Evolutionary conservation across 2,888 invertebrate genomes (phyloP).

Genomic region (Dynastes grantii): DNA sequence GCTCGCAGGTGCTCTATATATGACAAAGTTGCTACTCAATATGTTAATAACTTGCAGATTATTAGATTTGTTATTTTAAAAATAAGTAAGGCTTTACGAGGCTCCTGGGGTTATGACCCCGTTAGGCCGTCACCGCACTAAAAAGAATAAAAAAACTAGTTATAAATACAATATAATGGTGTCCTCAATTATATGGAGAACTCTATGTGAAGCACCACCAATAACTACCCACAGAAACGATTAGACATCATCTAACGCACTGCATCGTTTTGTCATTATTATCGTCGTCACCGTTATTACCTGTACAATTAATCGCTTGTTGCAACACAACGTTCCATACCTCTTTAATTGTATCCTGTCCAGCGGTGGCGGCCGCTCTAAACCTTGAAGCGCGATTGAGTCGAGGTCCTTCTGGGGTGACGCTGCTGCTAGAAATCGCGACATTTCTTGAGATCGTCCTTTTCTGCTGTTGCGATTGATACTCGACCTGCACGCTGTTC

Average conservation of each 20-base stretch:
- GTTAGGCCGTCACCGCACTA: no score
- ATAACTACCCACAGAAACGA: constrained; percentile 19
- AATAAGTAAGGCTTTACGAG: no score
- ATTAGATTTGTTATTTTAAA: no score
- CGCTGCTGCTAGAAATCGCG: constrained; percentile 54
- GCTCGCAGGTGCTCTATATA: no score
- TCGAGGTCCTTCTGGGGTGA: constrained; percentile 72
- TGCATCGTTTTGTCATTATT: constrained; percentile 5
- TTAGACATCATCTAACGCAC: constrained; percentile 8
- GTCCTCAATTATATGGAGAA: no score
- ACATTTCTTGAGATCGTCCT: constrained; percentile 52
- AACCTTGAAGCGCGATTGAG: constrained; percentile 82
- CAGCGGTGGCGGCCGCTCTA: constrained; percentile 75
- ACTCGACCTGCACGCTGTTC: constrained; percentile 36
- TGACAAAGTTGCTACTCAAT: no score
- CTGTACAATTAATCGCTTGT: constrained; percentile 34
- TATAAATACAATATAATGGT: no score
- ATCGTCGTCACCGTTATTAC: constrained; percentile 30
- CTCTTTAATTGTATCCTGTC: constrained; percentile 50
- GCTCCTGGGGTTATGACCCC: no score
- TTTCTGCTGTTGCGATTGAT: constrained; percentile 56
- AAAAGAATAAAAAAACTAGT: no score
- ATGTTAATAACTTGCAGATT: no score
- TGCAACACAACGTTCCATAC: constrained; percentile 25
- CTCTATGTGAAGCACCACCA: no score